Conservation (phyloP, 2,888 invertebrate genomes). For the Aleiodes leptofemur region DNA sequence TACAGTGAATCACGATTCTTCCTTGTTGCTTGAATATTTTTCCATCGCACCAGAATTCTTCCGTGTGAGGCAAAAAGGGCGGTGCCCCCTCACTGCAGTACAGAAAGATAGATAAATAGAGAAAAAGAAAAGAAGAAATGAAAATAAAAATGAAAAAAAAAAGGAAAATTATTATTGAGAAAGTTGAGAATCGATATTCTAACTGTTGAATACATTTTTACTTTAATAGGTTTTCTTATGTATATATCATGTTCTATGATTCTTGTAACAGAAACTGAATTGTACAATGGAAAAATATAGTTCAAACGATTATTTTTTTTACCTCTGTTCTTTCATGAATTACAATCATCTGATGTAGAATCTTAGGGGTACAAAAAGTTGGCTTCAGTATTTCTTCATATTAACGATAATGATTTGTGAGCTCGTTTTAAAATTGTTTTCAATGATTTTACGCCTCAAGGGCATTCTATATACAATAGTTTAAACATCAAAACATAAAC, state of each 20-base stretch:
- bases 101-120: no score
- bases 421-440: conserved; percentile 26
- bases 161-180: conserved; percentile 23
- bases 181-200: conserved; percentile 32
- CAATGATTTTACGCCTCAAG: conserved; percentile 22
- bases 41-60: conserved; percentile 29
- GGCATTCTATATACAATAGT: conserved; percentile 3
- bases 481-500: conserved; percentile 14
- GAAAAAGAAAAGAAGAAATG: no score
- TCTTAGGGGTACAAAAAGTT: not conserved
- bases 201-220: conserved; percentile 3
- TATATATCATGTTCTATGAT: conserved; percentile 22
- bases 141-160: not conserved
- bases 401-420: conserved; percentile 21
- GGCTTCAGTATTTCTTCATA: conserved; percentile 3
- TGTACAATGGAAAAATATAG: conserved; percentile 5
- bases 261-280: conserved; percentile 5
- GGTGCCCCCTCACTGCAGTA: conserved; percentile 25
- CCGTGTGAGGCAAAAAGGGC: conserved; percentile 33
- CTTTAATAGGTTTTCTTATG: conserved; percentile 19
- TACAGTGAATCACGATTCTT: conserved; percentile 34
- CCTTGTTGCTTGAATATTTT: conserved; percentile 25
- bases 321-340: conserved; percentile 1
- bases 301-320: not conserved
- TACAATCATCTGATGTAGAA: conserved; percentile 5